These are phyloP conservation scores for Tragelaphus strepsiceros DNA, from an alignment of 2,113 vertebrate genomes.

Conservation along the genomic window DNA sequence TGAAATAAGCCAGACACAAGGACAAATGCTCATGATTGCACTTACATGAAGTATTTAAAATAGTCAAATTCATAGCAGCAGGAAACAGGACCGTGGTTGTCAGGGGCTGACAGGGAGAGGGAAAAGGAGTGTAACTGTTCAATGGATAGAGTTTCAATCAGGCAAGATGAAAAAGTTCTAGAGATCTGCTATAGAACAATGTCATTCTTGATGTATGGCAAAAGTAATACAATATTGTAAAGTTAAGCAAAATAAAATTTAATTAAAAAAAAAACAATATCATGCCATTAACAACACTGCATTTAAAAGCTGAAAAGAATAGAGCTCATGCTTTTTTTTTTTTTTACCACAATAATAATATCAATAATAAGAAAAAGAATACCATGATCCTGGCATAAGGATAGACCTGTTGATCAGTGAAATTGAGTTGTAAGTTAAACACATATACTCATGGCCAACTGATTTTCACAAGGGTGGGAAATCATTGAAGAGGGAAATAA, in stretches of 20 bases:
- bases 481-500: neutral
- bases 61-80: neutral
- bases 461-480: neutral
- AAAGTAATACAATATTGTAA: no score
- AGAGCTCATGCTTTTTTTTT: neutral
- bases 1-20: neutral
- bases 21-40: neutral
- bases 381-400: neutral
- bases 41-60: neutral
- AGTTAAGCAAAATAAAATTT: no score
- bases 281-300: neutral
- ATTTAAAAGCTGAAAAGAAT: neutral
- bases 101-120: accelerated
- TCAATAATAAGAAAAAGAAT: neutral
- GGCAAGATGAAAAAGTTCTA: neutral
- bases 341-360: neutral
- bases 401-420: neutral
- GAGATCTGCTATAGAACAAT: neutral
- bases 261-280: neutral
- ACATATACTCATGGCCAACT: neutral
- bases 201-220: no score
- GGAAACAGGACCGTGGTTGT: neutral
- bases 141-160: neutral
- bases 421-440: neutral
- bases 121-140: neutral